Conservation (phyloP, 1,140 invertebrate species). For the Drosophila cardini region DNA sequence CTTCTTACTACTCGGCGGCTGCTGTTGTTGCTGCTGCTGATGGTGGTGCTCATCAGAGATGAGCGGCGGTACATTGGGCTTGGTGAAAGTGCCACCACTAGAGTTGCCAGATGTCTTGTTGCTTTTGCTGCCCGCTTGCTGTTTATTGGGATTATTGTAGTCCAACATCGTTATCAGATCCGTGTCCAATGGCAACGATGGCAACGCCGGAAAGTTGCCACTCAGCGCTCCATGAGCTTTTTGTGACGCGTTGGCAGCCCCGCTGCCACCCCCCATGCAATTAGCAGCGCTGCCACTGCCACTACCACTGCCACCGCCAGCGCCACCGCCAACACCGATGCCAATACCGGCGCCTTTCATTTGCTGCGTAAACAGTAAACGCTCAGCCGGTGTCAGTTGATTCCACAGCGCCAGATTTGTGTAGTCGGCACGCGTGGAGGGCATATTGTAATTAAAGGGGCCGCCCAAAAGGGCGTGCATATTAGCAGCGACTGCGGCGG, state of each 20-base stretch:
- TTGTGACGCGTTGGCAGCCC: slow-evolving; percentile 14
- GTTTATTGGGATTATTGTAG: slow-evolving; percentile 79
- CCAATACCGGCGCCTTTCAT: slow-evolving; percentile 53
- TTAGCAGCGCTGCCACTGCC: slow-evolving; percentile 8
- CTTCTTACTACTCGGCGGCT: slow-evolving; percentile 9
- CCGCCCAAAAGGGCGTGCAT: slow-evolving; percentile 62
- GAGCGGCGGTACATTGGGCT: slow-evolving; percentile 73
- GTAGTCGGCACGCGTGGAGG: slow-evolving; percentile 69
- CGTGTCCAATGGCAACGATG: slow-evolving; percentile 76
- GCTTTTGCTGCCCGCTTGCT: slow-evolving; percentile 14
- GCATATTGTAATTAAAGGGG: slow-evolving; percentile 76
- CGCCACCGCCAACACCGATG: not conserved
- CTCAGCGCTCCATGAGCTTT: slow-evolving; percentile 27
- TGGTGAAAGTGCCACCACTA: slow-evolving; percentile 63
- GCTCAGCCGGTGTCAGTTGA: slow-evolving; percentile 70
- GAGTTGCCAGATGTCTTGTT: not conserved
- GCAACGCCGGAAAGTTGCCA: slow-evolving; percentile 55
- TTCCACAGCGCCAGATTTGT: slow-evolving; percentile 81
- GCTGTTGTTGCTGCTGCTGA: not conserved
- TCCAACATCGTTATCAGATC: slow-evolving; percentile 82
- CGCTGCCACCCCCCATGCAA: not conserved
- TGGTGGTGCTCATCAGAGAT: slow-evolving; percentile 53
- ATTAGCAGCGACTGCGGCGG: slow-evolving; percentile 61
- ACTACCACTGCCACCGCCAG: not conserved
- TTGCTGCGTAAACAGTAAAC: slow-evolving; percentile 75